Percentiles rank a stretch among this genome's conserved stretches.
phyloP scores from a whole-genome alignment of 1,140 invertebrate genomes.

The Eurosta solidaginis region DNA sequence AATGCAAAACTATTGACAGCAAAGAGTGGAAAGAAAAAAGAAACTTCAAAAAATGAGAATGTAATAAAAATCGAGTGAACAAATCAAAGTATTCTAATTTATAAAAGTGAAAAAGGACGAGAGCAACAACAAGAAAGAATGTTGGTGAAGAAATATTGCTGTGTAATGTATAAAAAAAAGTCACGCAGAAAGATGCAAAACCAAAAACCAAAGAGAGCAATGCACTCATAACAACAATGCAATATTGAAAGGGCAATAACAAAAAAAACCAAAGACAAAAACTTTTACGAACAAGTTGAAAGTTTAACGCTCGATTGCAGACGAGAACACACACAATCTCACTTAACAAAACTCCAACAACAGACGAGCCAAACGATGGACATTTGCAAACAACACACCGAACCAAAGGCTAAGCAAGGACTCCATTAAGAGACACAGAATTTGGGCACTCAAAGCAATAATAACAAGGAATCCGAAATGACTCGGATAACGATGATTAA shows the following conservation, averaged over 20 bases:
- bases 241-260: neutral
- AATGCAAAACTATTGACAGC: constrained; percentile 8
- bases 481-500: too few species aligned
- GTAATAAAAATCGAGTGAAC: neutral
- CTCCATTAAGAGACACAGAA: too few species aligned
- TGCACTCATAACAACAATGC: neutral
- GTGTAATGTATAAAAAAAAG: neutral
- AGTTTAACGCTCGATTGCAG: constrained; percentile 27
- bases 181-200: neutral
- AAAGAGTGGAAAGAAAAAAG: neutral
- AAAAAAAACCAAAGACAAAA: neutral
- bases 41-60: neutral
- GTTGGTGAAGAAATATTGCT: neutral
- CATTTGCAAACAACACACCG: neutral
- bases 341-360: neutral
- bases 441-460: too few species aligned
- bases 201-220: neutral
- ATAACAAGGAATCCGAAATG: neutral
- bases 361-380: neutral
- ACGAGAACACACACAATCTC: neutral
- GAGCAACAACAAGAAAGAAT: neutral
- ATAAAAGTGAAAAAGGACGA: constrained; percentile 1
- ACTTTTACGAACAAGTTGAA: neutral
- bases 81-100: constrained; percentile 26
- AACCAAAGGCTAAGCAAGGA: neutral